Evolutionary conservation across 2,113 vertebrate genomes (phyloP).

Genomic region (Burhinus bistriatus): DNA sequence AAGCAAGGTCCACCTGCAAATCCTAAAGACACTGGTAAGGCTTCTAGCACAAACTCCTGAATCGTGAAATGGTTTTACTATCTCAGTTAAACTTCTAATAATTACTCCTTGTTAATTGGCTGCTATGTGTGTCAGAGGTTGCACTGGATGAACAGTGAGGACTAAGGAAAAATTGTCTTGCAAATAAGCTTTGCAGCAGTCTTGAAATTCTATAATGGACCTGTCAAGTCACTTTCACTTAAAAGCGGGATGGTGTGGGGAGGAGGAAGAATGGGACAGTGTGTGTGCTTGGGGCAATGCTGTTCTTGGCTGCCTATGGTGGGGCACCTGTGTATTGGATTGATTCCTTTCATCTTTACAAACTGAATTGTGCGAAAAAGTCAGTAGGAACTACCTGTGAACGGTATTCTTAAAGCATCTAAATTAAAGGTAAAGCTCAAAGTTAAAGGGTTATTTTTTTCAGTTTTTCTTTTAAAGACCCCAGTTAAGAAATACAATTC

Average conservation of each 20-base stretch:
- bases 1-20: background rate
- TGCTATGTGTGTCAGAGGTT: background rate
- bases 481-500: background rate
- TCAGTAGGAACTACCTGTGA: background rate
- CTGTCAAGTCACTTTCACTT: background rate
- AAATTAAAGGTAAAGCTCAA: background rate
- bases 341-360: background rate
- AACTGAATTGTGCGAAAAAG: background rate
- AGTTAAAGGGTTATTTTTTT: background rate
- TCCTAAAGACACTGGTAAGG: constrained; percentile 23
- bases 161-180: background rate
- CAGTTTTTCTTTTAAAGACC: background rate
- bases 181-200: background rate
- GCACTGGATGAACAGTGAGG: background rate
- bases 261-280: background rate
- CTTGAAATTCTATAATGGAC: background rate
- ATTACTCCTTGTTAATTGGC: background rate
- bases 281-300: background rate
- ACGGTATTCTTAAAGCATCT: background rate
- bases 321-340: background rate
- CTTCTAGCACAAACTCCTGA: background rate
- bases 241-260: background rate
- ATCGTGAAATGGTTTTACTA: background rate
- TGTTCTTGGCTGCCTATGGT: background rate
- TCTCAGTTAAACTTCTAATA: background rate